phyloP scores from a whole-genome alignment of 2,113 vertebrate genomes.

The Clarias macrocephalus region DNA sequence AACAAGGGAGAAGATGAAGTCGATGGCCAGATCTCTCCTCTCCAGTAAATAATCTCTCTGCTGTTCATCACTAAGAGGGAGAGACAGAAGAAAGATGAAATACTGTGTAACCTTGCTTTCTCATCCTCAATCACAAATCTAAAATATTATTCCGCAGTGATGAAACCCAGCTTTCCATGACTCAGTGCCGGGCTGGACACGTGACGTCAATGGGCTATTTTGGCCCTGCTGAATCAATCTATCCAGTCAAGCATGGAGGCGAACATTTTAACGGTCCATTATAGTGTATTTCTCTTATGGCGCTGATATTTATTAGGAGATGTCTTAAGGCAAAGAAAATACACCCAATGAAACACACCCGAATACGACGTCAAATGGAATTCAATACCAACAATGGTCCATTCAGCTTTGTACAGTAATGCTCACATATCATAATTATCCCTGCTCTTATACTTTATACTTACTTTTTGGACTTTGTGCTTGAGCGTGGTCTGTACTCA shows the following conservation, averaged over 20 bases:
- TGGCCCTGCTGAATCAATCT: slow-evolving; percentile 17
- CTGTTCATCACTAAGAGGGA: slow-evolving; percentile 86
- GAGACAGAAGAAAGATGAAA: slow-evolving; percentile 12
- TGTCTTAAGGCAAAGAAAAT: neutral
- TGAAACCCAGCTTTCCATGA: slow-evolving; percentile 17
- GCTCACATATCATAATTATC: neutral
- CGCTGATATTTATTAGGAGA: slow-evolving; percentile 1
- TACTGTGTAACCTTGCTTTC: slow-evolving; percentile 6
- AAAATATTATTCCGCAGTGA: slow-evolving; percentile 21
- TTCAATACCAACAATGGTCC: neutral
- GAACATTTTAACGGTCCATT: slow-evolving; percentile 2
- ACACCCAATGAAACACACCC: slow-evolving; percentile 16
- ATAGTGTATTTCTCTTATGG: neutral
- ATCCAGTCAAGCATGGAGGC: neutral
- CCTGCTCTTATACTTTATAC: neutral
- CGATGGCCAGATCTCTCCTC: slow-evolving; percentile 94
- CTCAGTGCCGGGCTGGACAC: slow-evolving; percentile 1
- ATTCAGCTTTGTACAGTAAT: neutral
- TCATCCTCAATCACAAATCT: slow-evolving; percentile 26
- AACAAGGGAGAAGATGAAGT: slow-evolving; percentile 98
- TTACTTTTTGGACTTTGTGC: slow-evolving; percentile 96
- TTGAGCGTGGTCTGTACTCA: slow-evolving; percentile 92
- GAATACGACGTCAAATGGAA: neutral
- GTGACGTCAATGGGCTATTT: slow-evolving; percentile 39
- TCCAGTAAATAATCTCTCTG: slow-evolving; percentile 97